phyloP scores from a whole-genome alignment of 2,797 vertebrate genomes.

The Mareca strepera region DNA sequence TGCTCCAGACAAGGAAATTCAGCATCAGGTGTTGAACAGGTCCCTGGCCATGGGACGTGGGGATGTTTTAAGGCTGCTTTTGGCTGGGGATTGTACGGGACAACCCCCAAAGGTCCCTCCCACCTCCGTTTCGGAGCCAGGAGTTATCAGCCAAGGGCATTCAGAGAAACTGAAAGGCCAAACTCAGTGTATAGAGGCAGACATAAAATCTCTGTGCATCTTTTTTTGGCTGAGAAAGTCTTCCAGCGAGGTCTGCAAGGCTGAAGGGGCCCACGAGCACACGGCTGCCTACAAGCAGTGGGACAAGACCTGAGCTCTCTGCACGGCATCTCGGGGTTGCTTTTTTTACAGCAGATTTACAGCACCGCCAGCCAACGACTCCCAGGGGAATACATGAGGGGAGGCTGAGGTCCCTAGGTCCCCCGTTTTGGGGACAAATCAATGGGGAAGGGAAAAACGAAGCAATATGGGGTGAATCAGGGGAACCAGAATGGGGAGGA shows the following conservation, averaged over 20 bases:
- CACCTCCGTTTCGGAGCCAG: background rate
- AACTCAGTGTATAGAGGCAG: background rate
- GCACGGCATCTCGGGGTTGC: too few species aligned
- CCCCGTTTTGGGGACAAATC: background rate
- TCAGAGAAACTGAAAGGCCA: background rate
- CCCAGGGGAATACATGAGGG: too few species aligned
- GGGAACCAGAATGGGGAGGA: background rate
- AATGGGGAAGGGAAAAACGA: background rate
- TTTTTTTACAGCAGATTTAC: too few species aligned
- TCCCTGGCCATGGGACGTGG: background rate
- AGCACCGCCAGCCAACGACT: too few species aligned
- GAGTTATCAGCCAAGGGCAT: background rate
- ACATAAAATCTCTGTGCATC: rapidly evolving
- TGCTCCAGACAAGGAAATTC: background rate
- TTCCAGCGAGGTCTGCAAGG: too few species aligned
- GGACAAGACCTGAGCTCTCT: background rate
- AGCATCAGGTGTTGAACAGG: background rate
- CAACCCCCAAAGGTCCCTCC: background rate
- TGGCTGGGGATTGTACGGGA: background rate
- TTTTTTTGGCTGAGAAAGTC: background rate
- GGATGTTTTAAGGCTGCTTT: background rate
- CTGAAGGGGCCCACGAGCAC: background rate
- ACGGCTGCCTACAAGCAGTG: background rate
- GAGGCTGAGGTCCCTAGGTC: background rate
- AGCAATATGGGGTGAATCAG: background rate